Evolutionary conservation across 2,113 vertebrate species (phyloP).

Genomic region (Corapipo altera): DNA sequence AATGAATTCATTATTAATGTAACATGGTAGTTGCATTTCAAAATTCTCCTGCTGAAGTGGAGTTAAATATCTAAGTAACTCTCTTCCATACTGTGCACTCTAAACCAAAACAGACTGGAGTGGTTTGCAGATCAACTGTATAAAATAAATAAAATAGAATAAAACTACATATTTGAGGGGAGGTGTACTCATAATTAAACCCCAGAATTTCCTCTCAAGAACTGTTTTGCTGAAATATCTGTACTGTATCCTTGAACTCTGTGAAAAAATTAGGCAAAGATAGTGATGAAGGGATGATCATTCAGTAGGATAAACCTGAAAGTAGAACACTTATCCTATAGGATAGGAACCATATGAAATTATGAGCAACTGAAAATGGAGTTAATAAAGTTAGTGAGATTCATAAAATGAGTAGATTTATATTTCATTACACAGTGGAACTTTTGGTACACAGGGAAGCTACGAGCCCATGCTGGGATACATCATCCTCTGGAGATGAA

Average conservation of each 20-base stretch:
- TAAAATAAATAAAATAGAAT: background rate
- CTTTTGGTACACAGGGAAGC: background rate
- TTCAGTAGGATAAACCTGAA: background rate
- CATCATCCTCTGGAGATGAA: background rate
- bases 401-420: background rate
- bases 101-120: background rate
- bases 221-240: background rate
- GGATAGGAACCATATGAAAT: background rate
- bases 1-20: background rate
- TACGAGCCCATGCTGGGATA: background rate
- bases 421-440: background rate
- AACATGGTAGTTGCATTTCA: background rate
- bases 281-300: background rate
- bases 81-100: background rate
- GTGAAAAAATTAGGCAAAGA: background rate
- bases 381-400: background rate
- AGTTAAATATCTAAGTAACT: background rate
- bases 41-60: background rate
- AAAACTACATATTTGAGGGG: background rate
- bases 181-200: background rate
- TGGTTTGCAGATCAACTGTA: background rate
- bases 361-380: background rate
- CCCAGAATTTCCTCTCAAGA: background rate
- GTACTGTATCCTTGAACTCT: background rate
- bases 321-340: background rate